These are phyloP conservation scores for Takifugu flavidus DNA, from an alignment of 2,113 vertebrate genomes.

Conservation along the genomic window DNA sequence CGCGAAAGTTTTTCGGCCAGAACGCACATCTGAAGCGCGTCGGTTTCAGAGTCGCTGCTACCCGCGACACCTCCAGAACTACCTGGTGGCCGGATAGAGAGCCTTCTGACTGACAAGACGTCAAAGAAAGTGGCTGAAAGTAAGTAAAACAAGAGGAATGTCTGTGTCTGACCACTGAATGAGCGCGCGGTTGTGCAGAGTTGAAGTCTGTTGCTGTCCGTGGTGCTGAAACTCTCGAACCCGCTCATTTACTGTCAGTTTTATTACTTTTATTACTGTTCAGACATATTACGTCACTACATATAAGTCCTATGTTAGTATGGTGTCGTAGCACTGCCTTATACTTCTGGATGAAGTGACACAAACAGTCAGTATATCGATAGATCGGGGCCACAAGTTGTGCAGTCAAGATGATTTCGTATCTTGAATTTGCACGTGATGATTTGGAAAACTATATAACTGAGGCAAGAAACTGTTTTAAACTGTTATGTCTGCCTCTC, in stretches of 20 bases:
- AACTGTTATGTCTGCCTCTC: background rate
- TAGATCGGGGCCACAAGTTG: constrained; percentile 43
- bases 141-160: constrained; percentile 27
- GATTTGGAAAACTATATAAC: background rate
- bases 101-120: constrained; percentile 38
- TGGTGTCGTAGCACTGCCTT: background rate
- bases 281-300: background rate
- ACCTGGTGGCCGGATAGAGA: constrained; percentile 48
- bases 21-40: constrained; percentile 50
- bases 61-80: background rate
- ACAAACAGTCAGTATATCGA: constrained; percentile 10
- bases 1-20: constrained; percentile 54
- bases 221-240: constrained; percentile 55
- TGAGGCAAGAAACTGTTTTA: background rate
- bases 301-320: background rate
- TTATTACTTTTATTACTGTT: too few species aligned
- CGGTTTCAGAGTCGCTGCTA: background rate
- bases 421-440: background rate
- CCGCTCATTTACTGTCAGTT: background rate
- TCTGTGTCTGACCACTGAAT: background rate
- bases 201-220: constrained; percentile 40
- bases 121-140: constrained; percentile 37
- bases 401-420: constrained; percentile 6
- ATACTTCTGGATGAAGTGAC: background rate
- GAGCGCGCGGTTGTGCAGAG: background rate